phyloP scores from a whole-genome alignment of 2,797 vertebrate genomes.

The Semotilus atromaculatus region DNA sequence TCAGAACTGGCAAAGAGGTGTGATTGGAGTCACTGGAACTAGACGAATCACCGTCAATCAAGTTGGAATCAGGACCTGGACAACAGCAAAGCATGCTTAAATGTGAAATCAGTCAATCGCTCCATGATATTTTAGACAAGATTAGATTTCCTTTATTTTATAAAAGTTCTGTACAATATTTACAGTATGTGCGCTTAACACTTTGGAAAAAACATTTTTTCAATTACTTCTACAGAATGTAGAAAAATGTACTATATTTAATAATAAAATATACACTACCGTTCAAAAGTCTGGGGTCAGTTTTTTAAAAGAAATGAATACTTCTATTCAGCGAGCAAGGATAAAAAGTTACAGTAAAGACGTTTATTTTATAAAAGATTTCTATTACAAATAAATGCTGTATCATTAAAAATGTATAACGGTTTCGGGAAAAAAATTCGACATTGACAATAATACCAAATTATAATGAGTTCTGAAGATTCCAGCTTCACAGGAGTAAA shows the following conservation, averaged over 20 bases:
- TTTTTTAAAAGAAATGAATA: neutral
- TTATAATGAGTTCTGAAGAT: neutral
- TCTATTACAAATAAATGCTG: neutral
- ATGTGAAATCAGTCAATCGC: neutral
- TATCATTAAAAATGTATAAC: neutral
- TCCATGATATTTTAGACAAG: neutral
- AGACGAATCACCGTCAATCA: slow-evolving; percentile 65
- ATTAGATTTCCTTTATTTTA: neutral
- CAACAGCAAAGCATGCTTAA: slow-evolving; percentile 6
- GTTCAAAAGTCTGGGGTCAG: neutral
- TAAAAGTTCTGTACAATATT: neutral
- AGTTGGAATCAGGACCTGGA: slow-evolving; percentile 71
- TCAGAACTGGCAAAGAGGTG: slow-evolving; percentile 45
- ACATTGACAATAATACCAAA: neutral
- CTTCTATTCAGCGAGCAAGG: neutral
- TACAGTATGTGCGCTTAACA: neutral
- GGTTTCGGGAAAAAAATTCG: neutral
- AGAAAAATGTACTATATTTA: neutral
- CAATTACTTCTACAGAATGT: neutral
- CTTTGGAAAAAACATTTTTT: neutral
- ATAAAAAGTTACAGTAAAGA: neutral
- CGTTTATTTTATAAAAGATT: neutral
- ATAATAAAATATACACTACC: neutral
- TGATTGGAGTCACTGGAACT: slow-evolving; percentile 62
- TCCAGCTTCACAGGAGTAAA: neutral